These are phyloP conservation scores for Mormoops blainvillei DNA, from an alignment of 2,113 vertebrate genomes.

Conservation along the genomic window DNA sequence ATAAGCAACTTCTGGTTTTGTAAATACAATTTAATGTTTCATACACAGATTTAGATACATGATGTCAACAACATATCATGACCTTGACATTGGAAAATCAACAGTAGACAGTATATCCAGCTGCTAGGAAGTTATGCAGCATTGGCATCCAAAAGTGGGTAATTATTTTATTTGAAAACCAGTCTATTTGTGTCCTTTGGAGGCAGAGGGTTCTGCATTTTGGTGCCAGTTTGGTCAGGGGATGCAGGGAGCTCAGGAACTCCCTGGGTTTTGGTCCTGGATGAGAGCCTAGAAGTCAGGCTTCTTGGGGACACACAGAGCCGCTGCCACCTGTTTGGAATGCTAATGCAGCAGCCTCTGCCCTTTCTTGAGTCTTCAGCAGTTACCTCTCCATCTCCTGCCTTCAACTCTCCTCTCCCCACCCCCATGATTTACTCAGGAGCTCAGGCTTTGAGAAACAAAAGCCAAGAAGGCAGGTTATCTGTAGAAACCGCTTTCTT, in stretches of 20 bases:
- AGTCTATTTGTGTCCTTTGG: background rate
- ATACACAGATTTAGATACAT: background rate
- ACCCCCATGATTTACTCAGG: background rate
- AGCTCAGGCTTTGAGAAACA: background rate
- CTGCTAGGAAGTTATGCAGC: background rate
- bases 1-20: background rate
- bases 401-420: background rate
- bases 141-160: background rate
- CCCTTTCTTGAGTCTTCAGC: background rate
- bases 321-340: background rate
- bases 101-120: background rate
- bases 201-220: background rate
- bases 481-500: background rate
- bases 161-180: background rate
- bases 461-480: background rate
- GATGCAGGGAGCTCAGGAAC: background rate
- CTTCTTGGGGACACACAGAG: background rate
- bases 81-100: background rate
- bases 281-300: background rate
- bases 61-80: background rate
- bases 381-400: background rate
- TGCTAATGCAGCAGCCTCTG: background rate
- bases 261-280: background rate
- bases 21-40: background rate
- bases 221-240: background rate